Conservation (phyloP, 1,140 invertebrate genomes). For the Drosophila mauritiana region DNA sequence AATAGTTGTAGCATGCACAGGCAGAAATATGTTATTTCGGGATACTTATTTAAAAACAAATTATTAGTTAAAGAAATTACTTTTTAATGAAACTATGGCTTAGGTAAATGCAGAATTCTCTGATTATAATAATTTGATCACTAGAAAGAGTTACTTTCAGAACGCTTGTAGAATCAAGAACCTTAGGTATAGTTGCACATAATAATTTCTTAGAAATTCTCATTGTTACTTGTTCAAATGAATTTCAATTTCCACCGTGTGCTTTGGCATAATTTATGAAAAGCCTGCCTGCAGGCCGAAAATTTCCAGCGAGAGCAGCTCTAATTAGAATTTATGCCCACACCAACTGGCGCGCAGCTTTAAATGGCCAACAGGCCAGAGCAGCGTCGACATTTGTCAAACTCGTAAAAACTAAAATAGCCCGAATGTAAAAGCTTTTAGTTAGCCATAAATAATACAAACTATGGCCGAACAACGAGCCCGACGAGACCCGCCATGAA, state of each 20-base stretch:
- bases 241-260: neutral
- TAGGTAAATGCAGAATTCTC: no score
- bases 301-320: constrained; percentile 30
- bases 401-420: constrained; percentile 77
- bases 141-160: neutral
- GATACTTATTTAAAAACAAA: no score
- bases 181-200: neutral
- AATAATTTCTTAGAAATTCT: no score
- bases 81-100: neutral
- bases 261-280: constrained; percentile 61
- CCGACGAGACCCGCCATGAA: constrained; percentile 11
- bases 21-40: constrained; percentile 1
- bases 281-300: constrained; percentile 26
- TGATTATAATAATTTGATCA: no score
- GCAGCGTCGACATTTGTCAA: constrained; percentile 53
- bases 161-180: neutral
- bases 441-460: constrained; percentile 77
- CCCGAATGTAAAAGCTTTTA: constrained; percentile 77
- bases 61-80: neutral
- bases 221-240: no score
- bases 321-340: constrained; percentile 77
- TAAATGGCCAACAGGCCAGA: constrained; percentile 11
- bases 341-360: constrained; percentile 40
- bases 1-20: constrained; percentile 37
- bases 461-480: constrained; percentile 56